Percentiles rank a stretch among this genome's conserved stretches.
phyloP scores from a whole-genome alignment of 1,140 invertebrate species.

The Ericerus pela region DNA sequence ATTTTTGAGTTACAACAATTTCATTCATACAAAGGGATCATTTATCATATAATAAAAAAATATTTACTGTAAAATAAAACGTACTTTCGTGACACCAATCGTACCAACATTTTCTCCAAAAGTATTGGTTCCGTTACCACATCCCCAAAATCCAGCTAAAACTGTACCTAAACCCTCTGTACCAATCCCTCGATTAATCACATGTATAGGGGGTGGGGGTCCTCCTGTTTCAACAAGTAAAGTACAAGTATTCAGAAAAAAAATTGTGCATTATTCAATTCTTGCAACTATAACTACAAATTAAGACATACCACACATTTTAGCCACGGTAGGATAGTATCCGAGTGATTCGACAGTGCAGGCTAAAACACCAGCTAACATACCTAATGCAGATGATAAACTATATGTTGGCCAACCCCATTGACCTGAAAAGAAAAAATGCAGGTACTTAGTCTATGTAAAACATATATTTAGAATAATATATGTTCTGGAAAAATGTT shows the following conservation, averaged over 20 bases:
- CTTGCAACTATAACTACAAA: neutral
- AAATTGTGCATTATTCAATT: neutral
- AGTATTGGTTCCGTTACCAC: conserved; percentile 72
- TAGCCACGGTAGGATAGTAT: conserved; percentile 74
- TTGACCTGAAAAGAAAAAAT: conserved; percentile 41
- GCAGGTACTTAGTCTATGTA: conserved; percentile 8
- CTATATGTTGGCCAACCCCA: conserved; percentile 71
- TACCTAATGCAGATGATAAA: conserved; percentile 57
- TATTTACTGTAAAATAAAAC: neutral
- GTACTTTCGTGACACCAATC: conserved; percentile 55
- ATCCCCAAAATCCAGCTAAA: conserved; percentile 65
- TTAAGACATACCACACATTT: conserved; percentile 48
- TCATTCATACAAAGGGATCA: neutral
- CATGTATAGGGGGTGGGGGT: conserved; percentile 64
- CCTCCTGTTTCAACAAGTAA: conserved; percentile 37
- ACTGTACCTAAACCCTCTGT: conserved; percentile 70
- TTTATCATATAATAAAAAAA: neutral
- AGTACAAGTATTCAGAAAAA: neutral
- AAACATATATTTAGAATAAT: no score
- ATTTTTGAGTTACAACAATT: neutral
- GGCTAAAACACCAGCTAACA: conserved; percentile 67
- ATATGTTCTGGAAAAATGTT: neutral
- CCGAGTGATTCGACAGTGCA: conserved; percentile 76
- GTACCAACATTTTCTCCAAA: conserved; percentile 81
- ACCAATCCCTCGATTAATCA: conserved; percentile 71